Evolutionary conservation across 1,140 invertebrate genomes (phyloP).

Genomic region (Drosophila trapezifrons): DNA sequence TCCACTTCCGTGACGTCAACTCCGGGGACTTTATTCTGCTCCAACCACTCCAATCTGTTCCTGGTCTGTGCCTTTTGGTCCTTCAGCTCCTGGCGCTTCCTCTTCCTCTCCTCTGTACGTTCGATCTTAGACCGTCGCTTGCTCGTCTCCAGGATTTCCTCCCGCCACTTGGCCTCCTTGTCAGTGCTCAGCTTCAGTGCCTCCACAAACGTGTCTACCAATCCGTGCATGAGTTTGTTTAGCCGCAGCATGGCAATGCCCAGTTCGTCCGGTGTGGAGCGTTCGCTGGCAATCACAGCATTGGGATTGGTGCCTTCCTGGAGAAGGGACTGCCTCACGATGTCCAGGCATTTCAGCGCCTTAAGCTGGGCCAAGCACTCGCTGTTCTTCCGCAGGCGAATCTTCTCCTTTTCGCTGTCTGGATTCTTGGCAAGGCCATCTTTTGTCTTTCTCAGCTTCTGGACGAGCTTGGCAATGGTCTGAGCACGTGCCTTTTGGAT

Average conservation of each 20-base stretch:
- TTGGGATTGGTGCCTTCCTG: constrained; percentile 58
- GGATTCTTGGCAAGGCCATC: constrained; percentile 52
- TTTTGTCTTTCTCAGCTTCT: constrained; percentile 76
- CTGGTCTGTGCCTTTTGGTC: constrained; percentile 60
- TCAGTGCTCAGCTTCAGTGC: constrained; percentile 45
- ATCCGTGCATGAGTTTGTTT: constrained; percentile 67
- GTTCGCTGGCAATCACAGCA: constrained; percentile 67
- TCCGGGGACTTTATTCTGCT: constrained; percentile 46
- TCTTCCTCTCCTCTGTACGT: constrained; percentile 59
- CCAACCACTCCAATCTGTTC: constrained; percentile 71
- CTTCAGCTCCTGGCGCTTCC: constrained; percentile 64
- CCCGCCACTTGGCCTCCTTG: constrained; percentile 60
- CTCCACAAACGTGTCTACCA: constrained; percentile 54
- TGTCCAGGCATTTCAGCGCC: constrained; percentile 45
- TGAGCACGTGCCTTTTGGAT: constrained; percentile 71
- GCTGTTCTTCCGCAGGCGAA: constrained; percentile 51
- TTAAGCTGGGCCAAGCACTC: constrained; percentile 67
- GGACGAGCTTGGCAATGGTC: constrained; percentile 74
- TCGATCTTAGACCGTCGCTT: constrained; percentile 63
- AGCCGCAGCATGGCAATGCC: constrained; percentile 66
- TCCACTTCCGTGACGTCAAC: neutral
- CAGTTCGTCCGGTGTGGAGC: constrained; percentile 70
- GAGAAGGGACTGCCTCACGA: constrained; percentile 55
- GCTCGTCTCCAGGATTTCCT: constrained; percentile 68
- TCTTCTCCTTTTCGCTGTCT: constrained; percentile 54